Percentiles rank a stretch among this genome's conserved stretches.
These are phyloP conservation scores for Fissipunctia ypsillon DNA, from an alignment of 2,888 invertebrate genomes.

Conservation along the genomic window DNA sequence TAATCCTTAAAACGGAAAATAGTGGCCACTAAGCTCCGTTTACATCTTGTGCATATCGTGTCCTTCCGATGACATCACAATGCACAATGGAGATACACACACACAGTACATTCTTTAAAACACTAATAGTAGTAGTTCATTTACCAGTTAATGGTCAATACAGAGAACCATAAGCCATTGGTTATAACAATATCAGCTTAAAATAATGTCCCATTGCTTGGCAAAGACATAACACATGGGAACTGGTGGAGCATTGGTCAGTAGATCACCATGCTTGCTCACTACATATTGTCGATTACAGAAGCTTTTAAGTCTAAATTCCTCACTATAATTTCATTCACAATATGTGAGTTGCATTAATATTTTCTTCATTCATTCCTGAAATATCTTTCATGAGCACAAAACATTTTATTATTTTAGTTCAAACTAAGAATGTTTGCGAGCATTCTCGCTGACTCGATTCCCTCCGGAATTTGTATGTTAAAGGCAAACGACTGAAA, in stretches of 20 bases:
- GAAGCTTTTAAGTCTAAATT: background rate
- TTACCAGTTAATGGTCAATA: background rate
- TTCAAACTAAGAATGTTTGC: slow-evolving; percentile 34
- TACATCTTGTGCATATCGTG: no score
- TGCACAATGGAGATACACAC: no score
- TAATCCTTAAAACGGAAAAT: no score
- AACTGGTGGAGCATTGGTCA: no score
- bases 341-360: background rate
- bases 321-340: background rate
- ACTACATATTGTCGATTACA: background rate
- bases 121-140: background rate
- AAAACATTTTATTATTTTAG: slow-evolving; percentile 34
- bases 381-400: background rate
- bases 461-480: slow-evolving; percentile 43
- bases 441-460: slow-evolving; percentile 23
- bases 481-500: slow-evolving; percentile 29
- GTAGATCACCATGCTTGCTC: background rate
- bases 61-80: no score
- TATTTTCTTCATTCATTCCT: slow-evolving; percentile 7
- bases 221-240: background rate
- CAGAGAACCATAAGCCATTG: background rate
- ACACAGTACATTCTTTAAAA: no score
- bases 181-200: background rate
- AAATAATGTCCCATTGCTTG: background rate
- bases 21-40: no score